Conservation (phyloP, 1,140 invertebrate species). For the Heliconius hermathena region DNA sequence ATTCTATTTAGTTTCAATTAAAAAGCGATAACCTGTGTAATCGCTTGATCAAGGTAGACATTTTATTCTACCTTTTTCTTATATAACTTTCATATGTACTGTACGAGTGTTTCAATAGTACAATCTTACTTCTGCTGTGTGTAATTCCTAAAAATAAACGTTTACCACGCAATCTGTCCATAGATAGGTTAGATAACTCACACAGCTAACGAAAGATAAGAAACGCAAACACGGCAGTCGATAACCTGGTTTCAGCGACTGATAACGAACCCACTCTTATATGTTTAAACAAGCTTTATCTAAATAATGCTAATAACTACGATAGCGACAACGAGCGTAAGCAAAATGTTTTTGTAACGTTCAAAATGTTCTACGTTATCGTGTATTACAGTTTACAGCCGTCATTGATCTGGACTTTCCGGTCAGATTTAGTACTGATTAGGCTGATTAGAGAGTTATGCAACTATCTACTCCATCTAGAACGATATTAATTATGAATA, state of each 20-base stretch:
- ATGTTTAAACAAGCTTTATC: constrained; percentile 52
- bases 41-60: background rate
- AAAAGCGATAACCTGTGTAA: background rate
- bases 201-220: constrained; percentile 70
- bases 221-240: constrained; percentile 70
- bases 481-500: background rate
- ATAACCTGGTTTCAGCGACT: constrained; percentile 72
- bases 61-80: constrained; percentile 14
- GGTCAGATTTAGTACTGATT: background rate
- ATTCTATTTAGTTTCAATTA: background rate
- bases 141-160: constrained; percentile 57
- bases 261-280: constrained; percentile 58
- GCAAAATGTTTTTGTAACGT: constrained; percentile 25
- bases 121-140: constrained; percentile 20
- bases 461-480: background rate
- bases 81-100: constrained; percentile 30
- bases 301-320: constrained; percentile 56
- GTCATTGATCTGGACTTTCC: background rate
- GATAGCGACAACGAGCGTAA: constrained; percentile 31
- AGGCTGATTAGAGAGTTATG: background rate
- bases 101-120: constrained; percentile 15
- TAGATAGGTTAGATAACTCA: constrained; percentile 61
- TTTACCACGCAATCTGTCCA: constrained; percentile 60
- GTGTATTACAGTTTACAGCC: background rate
- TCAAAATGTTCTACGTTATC: background rate